phyloP scores from a whole-genome alignment of 2,113 vertebrate genomes.

The Leptobrachium leishanense region DNA sequence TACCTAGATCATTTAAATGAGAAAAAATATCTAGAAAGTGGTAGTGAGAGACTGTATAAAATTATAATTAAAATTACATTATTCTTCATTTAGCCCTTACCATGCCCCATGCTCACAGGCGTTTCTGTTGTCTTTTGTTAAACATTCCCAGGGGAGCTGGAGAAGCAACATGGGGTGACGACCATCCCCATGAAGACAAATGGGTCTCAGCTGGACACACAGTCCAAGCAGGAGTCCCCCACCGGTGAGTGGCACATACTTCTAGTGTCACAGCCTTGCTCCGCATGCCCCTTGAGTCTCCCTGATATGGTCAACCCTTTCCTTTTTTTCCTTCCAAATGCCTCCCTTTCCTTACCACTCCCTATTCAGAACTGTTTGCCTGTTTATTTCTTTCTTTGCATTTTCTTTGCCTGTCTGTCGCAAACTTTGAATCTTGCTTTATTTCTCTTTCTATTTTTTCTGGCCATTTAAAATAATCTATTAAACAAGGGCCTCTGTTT shows the following conservation, averaged over 20 bases:
- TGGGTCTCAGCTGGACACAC: constrained; percentile 81
- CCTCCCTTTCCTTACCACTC: constrained; percentile 1
- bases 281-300: constrained; percentile 23
- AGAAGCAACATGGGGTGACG: constrained; percentile 88
- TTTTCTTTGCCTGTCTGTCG: not conserved
- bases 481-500: too few relatives aligned
- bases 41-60: not conserved
- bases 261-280: constrained; percentile 5
- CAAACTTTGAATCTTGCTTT: not conserved
- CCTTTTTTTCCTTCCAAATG: not conserved
- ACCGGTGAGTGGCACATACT: constrained; percentile 71
- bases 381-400: not conserved
- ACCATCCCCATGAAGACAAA: constrained; percentile 78
- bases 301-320: constrained; percentile 1
- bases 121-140: not conserved
- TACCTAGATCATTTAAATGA: too few relatives aligned
- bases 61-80: too few relatives aligned
- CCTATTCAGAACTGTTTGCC: not conserved
- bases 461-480: not conserved
- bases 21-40: too few relatives aligned
- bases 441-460: not conserved
- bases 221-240: constrained; percentile 83
- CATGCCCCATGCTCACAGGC: not conserved
- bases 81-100: not conserved
- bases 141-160: constrained; percentile 83